These are phyloP conservation scores for Aporrectodea caliginosa DNA, from an alignment of 1,140 invertebrate species.

Conservation along the genomic window DNA sequence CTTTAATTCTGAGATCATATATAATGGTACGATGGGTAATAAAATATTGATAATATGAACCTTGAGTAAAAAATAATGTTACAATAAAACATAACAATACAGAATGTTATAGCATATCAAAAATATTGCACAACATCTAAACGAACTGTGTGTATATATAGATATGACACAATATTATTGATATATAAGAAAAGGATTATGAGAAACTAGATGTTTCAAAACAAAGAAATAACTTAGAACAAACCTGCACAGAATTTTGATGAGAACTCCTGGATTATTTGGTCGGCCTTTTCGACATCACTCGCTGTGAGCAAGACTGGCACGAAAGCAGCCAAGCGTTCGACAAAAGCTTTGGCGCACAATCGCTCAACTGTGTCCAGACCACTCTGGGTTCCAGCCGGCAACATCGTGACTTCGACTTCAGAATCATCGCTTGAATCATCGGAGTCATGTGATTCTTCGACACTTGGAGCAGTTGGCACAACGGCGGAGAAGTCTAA, in stretches of 20 bases:
- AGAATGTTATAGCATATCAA: too few relatives aligned
- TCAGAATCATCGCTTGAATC: not conserved
- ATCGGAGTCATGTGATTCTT: not conserved
- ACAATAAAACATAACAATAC: too few relatives aligned
- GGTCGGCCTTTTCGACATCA: constrained; percentile 80
- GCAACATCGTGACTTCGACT: constrained; percentile 48
- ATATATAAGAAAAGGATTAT: not conserved
- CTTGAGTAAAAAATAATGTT: too few relatives aligned
- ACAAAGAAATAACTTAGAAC: constrained; percentile 7
- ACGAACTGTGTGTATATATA: too few relatives aligned
- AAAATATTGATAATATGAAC: too few relatives aligned
- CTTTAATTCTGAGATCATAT: too few relatives aligned
- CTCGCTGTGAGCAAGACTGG: constrained; percentile 67
- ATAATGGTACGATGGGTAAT: too few relatives aligned
- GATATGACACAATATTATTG: not conserved
- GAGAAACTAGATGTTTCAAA: not conserved
- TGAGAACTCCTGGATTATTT: constrained; percentile 82
- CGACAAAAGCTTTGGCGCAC: constrained; percentile 72
- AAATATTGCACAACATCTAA: too few relatives aligned
- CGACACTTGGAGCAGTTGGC: not conserved
- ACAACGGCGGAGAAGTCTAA: too few relatives aligned
- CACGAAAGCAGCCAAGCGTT: constrained; percentile 67
- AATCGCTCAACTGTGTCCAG: constrained; percentile 71
- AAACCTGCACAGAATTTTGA: constrained; percentile 83
- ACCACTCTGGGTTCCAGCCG: constrained; percentile 65